phyloP scores from a whole-genome alignment of 2,113 vertebrate genomes.

The Tenrec ecaudatus region DNA sequence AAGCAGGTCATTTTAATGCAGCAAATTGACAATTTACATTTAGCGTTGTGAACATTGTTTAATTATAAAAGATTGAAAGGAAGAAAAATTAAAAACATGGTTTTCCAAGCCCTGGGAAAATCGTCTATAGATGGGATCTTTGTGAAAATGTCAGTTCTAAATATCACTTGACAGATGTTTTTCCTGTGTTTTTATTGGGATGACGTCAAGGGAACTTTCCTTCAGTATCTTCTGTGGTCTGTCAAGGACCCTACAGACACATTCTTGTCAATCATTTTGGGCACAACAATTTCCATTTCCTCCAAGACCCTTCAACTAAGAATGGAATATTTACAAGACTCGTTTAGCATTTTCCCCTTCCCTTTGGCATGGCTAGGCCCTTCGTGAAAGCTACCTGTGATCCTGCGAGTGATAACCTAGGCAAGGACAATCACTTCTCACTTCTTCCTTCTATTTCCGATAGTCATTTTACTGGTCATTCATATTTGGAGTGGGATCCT shows the following conservation, averaged over 20 bases:
- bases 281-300: background rate
- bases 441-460: background rate
- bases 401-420: background rate
- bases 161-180: conserved; percentile 72
- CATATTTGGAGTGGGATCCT: background rate
- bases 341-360: background rate
- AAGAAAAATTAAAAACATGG: background rate
- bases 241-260: background rate
- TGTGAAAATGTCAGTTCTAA: conserved; percentile 78
- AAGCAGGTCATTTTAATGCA: background rate
- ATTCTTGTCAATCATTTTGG: background rate
- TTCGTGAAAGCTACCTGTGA: background rate
- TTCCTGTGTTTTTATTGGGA: conserved; percentile 65
- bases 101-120: conserved; percentile 12
- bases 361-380: background rate
- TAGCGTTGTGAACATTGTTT: background rate
- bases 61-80: background rate
- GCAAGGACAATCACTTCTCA: background rate
- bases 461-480: background rate
- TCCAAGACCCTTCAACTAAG: background rate
- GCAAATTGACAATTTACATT: background rate
- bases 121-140: conserved; percentile 52
- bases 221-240: background rate
- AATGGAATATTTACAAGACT: background rate
- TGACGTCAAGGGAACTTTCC: background rate